Evolutionary conservation across 1,140 invertebrate species (phyloP).

Genomic region (Sweltsa coloradensis): DNA sequence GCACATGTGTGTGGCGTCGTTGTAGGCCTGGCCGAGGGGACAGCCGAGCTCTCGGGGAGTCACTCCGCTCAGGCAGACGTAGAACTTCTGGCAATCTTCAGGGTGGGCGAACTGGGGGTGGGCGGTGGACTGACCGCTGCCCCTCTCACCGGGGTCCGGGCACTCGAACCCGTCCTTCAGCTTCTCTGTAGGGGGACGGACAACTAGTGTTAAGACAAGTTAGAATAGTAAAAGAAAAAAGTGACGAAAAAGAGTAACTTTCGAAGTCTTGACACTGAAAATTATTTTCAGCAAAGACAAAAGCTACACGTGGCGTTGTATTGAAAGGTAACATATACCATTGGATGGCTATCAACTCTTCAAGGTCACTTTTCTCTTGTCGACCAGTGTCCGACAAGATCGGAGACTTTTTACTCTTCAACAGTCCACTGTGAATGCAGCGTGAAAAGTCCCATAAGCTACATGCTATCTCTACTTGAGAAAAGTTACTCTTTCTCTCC

Average conservation of each 20-base stretch:
- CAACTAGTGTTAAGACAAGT: not conserved
- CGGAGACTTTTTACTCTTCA: too few species aligned
- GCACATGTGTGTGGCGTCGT: constrained; percentile 66
- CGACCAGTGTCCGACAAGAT: too few species aligned
- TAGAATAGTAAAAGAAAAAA: not conserved
- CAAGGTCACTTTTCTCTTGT: too few species aligned
- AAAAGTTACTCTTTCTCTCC: too few species aligned
- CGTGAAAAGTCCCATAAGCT: too few species aligned
- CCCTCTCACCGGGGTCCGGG: constrained; percentile 48
- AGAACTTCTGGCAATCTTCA: constrained; percentile 77
- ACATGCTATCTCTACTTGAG: too few species aligned
- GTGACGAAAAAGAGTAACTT: not conserved
- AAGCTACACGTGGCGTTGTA: too few species aligned
- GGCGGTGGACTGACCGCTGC: constrained; percentile 56
- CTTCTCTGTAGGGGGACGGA: constrained; percentile 31
- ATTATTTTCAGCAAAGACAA: not conserved
- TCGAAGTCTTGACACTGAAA: too few species aligned
- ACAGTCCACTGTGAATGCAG: too few species aligned
- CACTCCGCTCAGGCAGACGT: constrained; percentile 75
- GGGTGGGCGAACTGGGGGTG: constrained; percentile 82
- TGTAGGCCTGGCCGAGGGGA: constrained; percentile 74
- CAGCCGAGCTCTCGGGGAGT: constrained; percentile 77
- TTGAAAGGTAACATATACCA: too few species aligned
- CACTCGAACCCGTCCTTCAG: constrained; percentile 72
- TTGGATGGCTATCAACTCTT: too few species aligned